phyloP scores from a whole-genome alignment of 2,797 vertebrate genomes.

The Sphaeramia orbicularis region DNA sequence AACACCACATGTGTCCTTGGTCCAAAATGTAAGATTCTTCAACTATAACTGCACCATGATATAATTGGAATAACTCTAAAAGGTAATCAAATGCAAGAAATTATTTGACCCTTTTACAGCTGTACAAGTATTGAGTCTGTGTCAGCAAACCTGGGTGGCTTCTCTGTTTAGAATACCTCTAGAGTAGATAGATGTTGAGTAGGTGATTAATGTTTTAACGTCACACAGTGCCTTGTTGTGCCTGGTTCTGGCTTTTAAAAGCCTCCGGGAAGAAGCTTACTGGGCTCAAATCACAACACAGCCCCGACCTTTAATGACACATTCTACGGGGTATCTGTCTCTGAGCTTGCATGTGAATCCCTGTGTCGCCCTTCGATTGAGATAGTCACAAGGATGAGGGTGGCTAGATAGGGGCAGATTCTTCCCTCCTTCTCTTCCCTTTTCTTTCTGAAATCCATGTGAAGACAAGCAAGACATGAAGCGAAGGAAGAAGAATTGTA shows the following conservation, averaged over 20 bases:
- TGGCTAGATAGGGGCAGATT: slow-evolving; percentile 79
- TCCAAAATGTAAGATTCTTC: slow-evolving; percentile 3
- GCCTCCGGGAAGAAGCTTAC: slow-evolving; percentile 41
- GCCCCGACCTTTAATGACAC: slow-evolving; percentile 66
- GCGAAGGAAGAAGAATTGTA: slow-evolving; percentile 29
- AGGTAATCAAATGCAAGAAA: background rate
- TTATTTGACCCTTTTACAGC: background rate
- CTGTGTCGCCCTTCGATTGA: slow-evolving; percentile 50
- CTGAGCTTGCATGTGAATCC: slow-evolving; percentile 71
- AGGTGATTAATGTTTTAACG: slow-evolving; percentile 74
- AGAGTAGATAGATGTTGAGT: slow-evolving; percentile 62
- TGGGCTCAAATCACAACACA: slow-evolving; percentile 65
- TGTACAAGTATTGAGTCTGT: slow-evolving; percentile 27
- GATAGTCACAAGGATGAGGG: slow-evolving; percentile 78
- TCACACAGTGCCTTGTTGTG: slow-evolving; percentile 58
- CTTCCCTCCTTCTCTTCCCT: slow-evolving; percentile 45
- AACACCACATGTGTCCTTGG: background rate
- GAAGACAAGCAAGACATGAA: slow-evolving; percentile 34
- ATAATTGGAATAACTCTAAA: background rate
- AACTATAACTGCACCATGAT: background rate
- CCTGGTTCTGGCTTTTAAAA: slow-evolving; percentile 68
- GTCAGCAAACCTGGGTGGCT: slow-evolving; percentile 69
- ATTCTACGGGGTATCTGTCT: slow-evolving; percentile 73
- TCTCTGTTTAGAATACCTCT: slow-evolving; percentile 59
- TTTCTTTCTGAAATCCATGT: slow-evolving; percentile 48